These are phyloP conservation scores for Merluccius polli DNA, from an alignment of 2,797 vertebrate species.

Conservation along the genomic window DNA sequence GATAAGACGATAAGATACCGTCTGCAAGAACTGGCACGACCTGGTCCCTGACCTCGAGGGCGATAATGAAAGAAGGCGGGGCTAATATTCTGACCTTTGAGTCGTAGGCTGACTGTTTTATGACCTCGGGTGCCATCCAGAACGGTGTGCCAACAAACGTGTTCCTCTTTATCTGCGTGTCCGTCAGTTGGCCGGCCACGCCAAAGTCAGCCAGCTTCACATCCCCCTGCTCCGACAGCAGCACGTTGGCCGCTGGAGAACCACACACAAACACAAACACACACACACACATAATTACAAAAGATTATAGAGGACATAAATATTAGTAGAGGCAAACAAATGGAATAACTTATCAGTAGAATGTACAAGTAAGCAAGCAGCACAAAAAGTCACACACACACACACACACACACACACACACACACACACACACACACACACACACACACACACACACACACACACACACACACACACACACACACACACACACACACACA, in stretches of 20 bases:
- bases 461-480: no score
- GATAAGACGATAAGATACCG: background rate
- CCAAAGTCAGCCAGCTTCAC: conserved; percentile 98
- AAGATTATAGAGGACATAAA: no score
- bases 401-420: no score
- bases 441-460: background rate
- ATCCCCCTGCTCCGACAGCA: conserved; percentile 94
- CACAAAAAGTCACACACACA: no score
- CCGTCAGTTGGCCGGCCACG: conserved; percentile 94
- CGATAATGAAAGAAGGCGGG: background rate
- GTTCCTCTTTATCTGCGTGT: conserved; percentile 97
- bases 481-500: no score
- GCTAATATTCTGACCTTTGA: conserved; percentile 81
- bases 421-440: background rate
- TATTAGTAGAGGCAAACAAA: no score
- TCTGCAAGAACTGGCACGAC: no score
- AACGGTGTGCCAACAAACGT: conserved; percentile 98
- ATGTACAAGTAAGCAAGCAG: no score
- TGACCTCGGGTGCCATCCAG: conserved; percentile 99
- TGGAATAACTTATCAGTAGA: no score
- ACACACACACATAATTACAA: no score
- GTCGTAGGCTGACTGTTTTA: conserved; percentile 96
- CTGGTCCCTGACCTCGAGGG: background rate
- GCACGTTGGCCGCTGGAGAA: conserved; percentile 80
- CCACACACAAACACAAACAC: background rate